Conservation (phyloP, 2,888 invertebrate species). For the Trichacis sp. region DNA sequence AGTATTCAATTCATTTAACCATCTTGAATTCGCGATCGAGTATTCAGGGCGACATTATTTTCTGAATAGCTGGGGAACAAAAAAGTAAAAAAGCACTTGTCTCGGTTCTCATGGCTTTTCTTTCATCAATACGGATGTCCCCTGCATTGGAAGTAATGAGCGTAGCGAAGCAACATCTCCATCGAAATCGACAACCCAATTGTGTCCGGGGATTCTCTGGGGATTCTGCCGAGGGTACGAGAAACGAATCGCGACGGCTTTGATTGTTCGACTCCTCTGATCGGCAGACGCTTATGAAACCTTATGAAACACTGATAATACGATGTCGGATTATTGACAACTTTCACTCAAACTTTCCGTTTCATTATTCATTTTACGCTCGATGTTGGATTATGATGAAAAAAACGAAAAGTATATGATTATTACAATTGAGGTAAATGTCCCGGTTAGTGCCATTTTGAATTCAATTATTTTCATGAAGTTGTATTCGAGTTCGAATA, state of each 20-base stretch:
- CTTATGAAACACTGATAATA: slow-evolving; percentile 21
- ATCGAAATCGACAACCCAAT: slow-evolving; percentile 43
- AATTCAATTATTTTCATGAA: too few relatives aligned
- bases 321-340: slow-evolving; percentile 34
- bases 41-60: background rate
- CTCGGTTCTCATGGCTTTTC: slow-evolving; percentile 8
- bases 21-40: background rate
- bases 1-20: too few relatives aligned
- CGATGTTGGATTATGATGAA: background rate
- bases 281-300: slow-evolving; percentile 36
- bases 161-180: slow-evolving; percentile 39
- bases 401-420: too few relatives aligned
- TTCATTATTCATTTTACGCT: slow-evolving; percentile 15
- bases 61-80: slow-evolving; percentile 20
- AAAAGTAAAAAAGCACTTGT: slow-evolving; percentile 27
- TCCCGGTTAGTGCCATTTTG: too few relatives aligned
- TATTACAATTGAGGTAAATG: too few relatives aligned
- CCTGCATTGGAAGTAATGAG: slow-evolving; percentile 38
- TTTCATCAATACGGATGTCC: slow-evolving; percentile 26
- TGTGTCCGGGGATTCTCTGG: slow-evolving; percentile 34
- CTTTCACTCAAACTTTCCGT: slow-evolving; percentile 33
- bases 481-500: too few relatives aligned
- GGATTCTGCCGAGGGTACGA: slow-evolving; percentile 29
- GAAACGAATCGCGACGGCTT: slow-evolving; percentile 40
- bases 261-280: slow-evolving; percentile 27